phyloP scores from a whole-genome alignment of 2,888 invertebrate genomes.

The Caradrina clavipalpis region DNA sequence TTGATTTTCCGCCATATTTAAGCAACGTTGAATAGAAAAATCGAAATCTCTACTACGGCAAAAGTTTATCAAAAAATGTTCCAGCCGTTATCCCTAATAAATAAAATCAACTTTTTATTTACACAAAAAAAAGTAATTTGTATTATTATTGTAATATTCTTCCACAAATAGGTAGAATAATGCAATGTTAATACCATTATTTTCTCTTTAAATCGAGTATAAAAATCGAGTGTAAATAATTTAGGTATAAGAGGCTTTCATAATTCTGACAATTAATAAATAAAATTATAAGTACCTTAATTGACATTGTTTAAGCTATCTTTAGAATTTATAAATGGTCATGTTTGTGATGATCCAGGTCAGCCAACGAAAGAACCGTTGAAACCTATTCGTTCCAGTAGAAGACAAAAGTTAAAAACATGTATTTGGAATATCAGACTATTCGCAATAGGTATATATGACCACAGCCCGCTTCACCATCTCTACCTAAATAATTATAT shows the following conservation, averaged over 20 bases:
- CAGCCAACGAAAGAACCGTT: neutral
- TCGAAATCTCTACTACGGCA: neutral
- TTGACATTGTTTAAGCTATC: neutral
- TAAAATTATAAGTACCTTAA: too few relatives aligned
- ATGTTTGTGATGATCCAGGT: too few relatives aligned
- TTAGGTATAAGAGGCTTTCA: neutral
- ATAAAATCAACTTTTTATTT: neutral
- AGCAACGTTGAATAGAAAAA: neutral
- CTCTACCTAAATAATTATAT: too few relatives aligned
- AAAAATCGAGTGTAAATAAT: neutral
- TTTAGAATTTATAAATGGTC: neutral
- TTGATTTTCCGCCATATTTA: neutral
- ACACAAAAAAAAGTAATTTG: too few relatives aligned
- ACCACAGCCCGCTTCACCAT: neutral
- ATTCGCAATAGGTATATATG: neutral
- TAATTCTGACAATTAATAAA: neutral
- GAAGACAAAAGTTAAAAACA: too few relatives aligned
- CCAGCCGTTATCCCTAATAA: too few relatives aligned
- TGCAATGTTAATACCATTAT: too few relatives aligned
- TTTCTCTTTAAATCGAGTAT: too few relatives aligned
- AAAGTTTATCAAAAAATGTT: neutral
- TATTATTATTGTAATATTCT: too few relatives aligned
- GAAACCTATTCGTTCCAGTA: neutral
- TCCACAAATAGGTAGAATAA: too few relatives aligned
- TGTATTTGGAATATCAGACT: too few relatives aligned